Conservation (phyloP, 2,113 vertebrate genomes). For the Pavo muticus region DNA sequence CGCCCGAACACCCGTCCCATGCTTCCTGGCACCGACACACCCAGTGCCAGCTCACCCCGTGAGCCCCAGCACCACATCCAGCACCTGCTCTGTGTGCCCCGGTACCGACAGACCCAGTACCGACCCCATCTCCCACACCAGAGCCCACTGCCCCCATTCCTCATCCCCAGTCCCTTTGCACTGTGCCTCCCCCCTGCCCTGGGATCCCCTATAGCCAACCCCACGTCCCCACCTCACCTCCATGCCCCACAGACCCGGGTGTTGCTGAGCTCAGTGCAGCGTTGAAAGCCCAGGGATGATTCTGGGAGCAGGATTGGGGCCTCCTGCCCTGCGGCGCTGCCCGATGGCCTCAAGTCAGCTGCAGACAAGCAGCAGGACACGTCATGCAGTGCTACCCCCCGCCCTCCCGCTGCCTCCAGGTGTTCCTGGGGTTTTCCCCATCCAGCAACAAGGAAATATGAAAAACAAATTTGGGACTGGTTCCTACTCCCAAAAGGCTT, state of each 20-base stretch:
- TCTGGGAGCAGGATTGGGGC: neutral
- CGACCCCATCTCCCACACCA: neutral
- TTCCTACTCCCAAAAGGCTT: neutral
- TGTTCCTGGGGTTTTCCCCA: neutral
- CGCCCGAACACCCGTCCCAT: too few species aligned
- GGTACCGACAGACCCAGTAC: neutral
- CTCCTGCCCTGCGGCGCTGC: too few species aligned
- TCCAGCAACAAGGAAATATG: rapidly evolving
- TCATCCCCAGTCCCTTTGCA: neutral
- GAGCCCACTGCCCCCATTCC: too few species aligned
- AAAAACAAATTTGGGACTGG: neutral
- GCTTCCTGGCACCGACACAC: too few species aligned
- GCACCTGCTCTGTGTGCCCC: too few species aligned
- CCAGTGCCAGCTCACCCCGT: too few species aligned
- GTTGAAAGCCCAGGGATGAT: too few species aligned
- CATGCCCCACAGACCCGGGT: rapidly evolving
- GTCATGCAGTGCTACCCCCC: neutral
- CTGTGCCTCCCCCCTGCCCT: neutral
- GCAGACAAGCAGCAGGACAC: too few species aligned
- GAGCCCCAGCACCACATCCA: too few species aligned
- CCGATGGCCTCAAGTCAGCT: too few species aligned
- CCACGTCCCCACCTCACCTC: neutral
- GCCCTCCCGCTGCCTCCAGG: neutral
- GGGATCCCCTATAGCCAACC: neutral
- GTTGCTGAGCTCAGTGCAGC: rapidly evolving